Percentiles rank a stretch among this genome's conserved stretches.
These are phyloP conservation scores for Aythya fuligula DNA, from an alignment of 2,797 vertebrate genomes.

Conservation along the genomic window DNA sequence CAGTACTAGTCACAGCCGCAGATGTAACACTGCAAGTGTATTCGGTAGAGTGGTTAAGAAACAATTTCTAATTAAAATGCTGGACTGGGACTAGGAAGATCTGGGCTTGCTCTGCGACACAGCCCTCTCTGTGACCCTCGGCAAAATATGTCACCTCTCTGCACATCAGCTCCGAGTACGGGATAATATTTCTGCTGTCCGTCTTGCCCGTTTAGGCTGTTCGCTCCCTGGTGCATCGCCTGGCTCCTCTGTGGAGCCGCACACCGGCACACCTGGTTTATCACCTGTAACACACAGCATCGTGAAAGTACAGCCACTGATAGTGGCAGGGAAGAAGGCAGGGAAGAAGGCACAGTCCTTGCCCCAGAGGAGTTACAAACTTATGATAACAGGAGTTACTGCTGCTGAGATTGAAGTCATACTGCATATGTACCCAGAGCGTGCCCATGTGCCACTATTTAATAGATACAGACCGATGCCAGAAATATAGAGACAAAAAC, in stretches of 20 bases:
- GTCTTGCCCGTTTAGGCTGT: constrained; percentile 43
- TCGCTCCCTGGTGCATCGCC: not conserved
- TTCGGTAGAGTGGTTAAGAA: not conserved
- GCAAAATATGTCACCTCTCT: constrained; percentile 41
- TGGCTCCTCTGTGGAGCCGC: not conserved
- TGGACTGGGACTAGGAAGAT: not conserved
- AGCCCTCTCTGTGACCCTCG: constrained; percentile 47
- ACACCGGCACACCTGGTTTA: constrained; percentile 17
- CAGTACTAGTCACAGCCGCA: not conserved
- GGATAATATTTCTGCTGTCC: constrained; percentile 60
- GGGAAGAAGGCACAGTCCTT: not conserved
- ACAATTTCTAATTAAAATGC: not conserved
- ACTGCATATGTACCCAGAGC: not conserved
- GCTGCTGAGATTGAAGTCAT: not conserved
- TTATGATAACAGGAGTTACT: not conserved
- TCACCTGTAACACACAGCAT: not conserved
- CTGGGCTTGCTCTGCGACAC: constrained; percentile 18
- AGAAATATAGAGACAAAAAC: not conserved
- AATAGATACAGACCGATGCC: not conserved
- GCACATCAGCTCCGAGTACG: not conserved
- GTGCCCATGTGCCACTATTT: not conserved
- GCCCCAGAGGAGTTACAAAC: not conserved
- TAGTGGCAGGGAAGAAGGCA: not conserved
- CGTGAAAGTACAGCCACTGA: not conserved
- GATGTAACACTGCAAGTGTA: not conserved